A percentile compares a stretch with the other conserved stretches of the same genome.
These are phyloP conservation scores for Falco peregrinus DNA, from an alignment of 2,797 vertebrate species.

Conservation along the genomic window DNA sequence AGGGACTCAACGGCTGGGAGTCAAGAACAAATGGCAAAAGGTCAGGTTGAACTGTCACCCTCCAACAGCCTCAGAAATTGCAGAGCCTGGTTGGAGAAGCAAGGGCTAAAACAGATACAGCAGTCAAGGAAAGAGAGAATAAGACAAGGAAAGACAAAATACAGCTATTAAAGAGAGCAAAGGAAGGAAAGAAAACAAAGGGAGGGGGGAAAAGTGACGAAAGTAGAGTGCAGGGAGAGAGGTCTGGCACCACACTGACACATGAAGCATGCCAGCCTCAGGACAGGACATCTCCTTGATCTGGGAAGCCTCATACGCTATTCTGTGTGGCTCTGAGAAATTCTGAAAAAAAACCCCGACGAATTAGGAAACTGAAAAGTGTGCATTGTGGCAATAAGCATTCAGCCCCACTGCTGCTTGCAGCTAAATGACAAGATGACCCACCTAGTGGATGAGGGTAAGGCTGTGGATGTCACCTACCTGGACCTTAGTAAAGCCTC, in stretches of 20 bases:
- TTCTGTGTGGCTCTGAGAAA: neutral
- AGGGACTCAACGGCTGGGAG: neutral
- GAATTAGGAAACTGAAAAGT: neutral
- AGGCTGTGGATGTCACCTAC: too few species aligned
- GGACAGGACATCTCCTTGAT: neutral
- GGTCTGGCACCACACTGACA: neutral
- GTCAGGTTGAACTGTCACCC: neutral
- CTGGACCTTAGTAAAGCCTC: too few species aligned
- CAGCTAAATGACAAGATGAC: neutral
- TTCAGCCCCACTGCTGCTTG: neutral
- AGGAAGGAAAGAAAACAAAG: neutral
- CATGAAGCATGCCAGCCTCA: neutral
- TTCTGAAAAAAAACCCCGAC: neutral
- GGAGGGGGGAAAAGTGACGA: neutral
- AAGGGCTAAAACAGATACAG: neutral
- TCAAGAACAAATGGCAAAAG: neutral
- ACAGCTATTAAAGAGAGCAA: neutral
- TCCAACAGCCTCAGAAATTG: neutral
- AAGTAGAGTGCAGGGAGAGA: neutral
- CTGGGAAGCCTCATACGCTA: neutral
- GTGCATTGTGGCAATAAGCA: neutral
- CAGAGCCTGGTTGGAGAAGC: neutral
- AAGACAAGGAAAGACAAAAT: neutral
- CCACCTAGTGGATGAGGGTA: too few species aligned
- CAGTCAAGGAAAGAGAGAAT: neutral